These are phyloP conservation scores for Nasua narica DNA, from an alignment of 2,797 vertebrate genomes.

Conservation along the genomic window DNA sequence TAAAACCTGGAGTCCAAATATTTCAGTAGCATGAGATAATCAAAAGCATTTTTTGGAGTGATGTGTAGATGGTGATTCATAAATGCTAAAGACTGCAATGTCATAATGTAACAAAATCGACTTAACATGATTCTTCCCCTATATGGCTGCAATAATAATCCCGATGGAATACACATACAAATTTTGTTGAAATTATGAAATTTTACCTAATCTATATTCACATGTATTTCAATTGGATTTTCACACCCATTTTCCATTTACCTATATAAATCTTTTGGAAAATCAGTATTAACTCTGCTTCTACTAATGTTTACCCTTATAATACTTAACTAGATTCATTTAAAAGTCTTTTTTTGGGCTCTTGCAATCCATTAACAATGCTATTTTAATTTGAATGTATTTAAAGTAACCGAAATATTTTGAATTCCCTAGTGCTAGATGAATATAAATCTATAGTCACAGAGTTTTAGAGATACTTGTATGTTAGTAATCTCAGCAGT, in stretches of 20 bases:
- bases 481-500: not conserved
- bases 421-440: not conserved
- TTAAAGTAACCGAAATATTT: not conserved
- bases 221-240: conserved; percentile 9
- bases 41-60: conserved; percentile 61
- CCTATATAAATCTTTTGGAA: not conserved
- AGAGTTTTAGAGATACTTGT: not conserved
- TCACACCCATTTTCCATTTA: not conserved
- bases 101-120: conserved; percentile 66
- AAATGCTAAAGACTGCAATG: conserved; percentile 59
- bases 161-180: not conserved
- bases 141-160: conserved; percentile 46
- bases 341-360: not conserved
- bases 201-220: conserved; percentile 45
- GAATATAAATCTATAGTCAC: not conserved
- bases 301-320: not conserved
- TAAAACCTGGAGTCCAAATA: conserved; percentile 72
- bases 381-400: not conserved
- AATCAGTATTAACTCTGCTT: not conserved
- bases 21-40: conserved; percentile 59
- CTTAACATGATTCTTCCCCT: conserved; percentile 53
- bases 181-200: conserved; percentile 44
- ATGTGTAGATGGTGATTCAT: conserved; percentile 71
- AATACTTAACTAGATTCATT: not conserved
- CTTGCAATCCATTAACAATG: not conserved